These are phyloP conservation scores for Drosophila takahashii DNA, from an alignment of 1,140 invertebrate species.

Conservation along the genomic window DNA sequence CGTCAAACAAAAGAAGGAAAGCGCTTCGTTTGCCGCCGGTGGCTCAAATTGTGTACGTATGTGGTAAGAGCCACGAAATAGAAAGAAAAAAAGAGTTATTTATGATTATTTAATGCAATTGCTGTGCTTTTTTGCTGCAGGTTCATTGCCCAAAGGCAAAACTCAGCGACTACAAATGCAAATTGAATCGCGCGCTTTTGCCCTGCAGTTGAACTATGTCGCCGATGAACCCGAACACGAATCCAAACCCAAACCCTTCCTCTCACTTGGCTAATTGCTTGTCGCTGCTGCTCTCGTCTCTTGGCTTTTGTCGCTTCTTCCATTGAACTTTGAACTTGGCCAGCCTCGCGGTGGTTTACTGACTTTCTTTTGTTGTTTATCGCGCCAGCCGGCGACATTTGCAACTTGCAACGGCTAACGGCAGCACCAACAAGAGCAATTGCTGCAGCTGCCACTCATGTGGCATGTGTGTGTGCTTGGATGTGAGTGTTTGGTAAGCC, in stretches of 20 bases:
- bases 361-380: conserved; percentile 61
- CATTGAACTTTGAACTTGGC: conserved; percentile 80
- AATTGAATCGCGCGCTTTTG: conserved; percentile 49
- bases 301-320: conserved; percentile 38
- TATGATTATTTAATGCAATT: conserved; percentile 78
- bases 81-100: conserved; percentile 55
- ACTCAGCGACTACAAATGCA: conserved; percentile 30
- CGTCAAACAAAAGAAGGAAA: conserved; percentile 65
- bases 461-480: background rate
- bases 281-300: conserved; percentile 33
- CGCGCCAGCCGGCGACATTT: conserved; percentile 42
- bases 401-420: conserved; percentile 25
- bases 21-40: conserved; percentile 26
- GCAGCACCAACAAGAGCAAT: conserved; percentile 32
- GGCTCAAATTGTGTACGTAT: conserved; percentile 14
- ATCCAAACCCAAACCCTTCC: conserved; percentile 3
- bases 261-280: conserved; percentile 42
- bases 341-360: conserved; percentile 37
- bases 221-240: background rate
- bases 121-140: conserved; percentile 40
- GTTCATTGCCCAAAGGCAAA: conserved; percentile 72
- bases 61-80: conserved; percentile 27
- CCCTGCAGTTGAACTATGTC: conserved; percentile 50
- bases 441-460: conserved; percentile 49
- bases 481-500: conserved; percentile 5